phyloP scores from a whole-genome alignment of 2,888 invertebrate genomes.

The Coronaproctus castanopsis region DNA sequence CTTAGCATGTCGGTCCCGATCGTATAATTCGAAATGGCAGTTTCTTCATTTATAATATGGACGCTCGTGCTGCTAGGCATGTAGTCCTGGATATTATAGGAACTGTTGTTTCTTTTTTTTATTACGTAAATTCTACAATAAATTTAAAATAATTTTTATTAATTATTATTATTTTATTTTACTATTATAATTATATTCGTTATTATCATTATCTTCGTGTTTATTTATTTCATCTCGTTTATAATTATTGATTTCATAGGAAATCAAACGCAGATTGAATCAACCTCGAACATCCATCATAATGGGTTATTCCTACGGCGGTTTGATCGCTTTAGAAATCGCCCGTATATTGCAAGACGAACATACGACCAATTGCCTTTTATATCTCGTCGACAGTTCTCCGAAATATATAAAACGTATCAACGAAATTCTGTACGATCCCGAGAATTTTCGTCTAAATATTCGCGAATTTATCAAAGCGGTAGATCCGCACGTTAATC shows the following conservation, averaged over 20 bases:
- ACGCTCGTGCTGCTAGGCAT: too few relatives aligned
- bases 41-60: too few relatives aligned
- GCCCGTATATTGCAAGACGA: constrained; percentile 45
- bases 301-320: constrained; percentile 75
- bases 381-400: constrained; percentile 61
- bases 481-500: not conserved
- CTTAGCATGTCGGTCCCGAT: too few relatives aligned
- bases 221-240: not conserved
- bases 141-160: too few relatives aligned
- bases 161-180: too few relatives aligned
- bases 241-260: too few relatives aligned
- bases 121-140: too few relatives aligned
- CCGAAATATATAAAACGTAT: constrained; percentile 43
- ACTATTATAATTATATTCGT: too few relatives aligned
- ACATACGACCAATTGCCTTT: constrained; percentile 36
- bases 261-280: constrained; percentile 4
- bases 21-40: too few relatives aligned
- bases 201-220: too few relatives aligned
- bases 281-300: constrained; percentile 25
- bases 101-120: too few relatives aligned
- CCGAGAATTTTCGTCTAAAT: constrained; percentile 4
- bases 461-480: constrained; percentile 4
- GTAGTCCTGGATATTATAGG: too few relatives aligned
- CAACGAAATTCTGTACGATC: constrained; percentile 8
- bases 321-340: constrained; percentile 53